phyloP scores from a whole-genome alignment of 2,888 invertebrate species.

The Criorhina ranunculi region DNA sequence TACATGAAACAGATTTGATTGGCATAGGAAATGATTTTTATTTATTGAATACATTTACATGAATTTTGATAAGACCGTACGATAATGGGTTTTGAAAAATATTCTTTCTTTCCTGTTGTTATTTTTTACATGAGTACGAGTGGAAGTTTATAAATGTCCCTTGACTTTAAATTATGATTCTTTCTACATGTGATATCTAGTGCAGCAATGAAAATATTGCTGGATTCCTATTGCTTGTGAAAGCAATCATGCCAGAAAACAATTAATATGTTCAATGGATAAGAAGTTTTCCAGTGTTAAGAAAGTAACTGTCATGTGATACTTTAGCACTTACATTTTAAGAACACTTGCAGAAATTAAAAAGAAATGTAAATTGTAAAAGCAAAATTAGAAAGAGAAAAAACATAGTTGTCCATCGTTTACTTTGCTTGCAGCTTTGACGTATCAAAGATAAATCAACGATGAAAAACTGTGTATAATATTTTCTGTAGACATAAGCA shows the following conservation, averaged over 20 bases:
- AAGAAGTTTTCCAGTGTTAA: background rate
- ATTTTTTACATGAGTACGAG: conserved; percentile 14
- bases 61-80: conserved; percentile 56
- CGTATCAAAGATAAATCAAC: background rate
- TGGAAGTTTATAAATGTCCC: conserved; percentile 5
- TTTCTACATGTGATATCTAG: conserved; percentile 30
- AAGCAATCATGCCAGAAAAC: background rate
- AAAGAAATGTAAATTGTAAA: no score
- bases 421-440: background rate
- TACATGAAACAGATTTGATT: conserved; percentile 67
- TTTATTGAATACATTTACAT: conserved; percentile 49
- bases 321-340: conserved; percentile 15
- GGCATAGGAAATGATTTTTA: conserved; percentile 51
- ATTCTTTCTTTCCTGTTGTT: conserved; percentile 10
- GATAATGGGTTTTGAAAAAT: conserved; percentile 53
- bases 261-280: background rate
- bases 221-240: conserved; percentile 20
- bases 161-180: conserved; percentile 26
- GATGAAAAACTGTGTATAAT: background rate
- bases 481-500: background rate
- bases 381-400: no score
- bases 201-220: conserved; percentile 24
- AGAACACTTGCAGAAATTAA: conserved; percentile 25
- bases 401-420: no score
- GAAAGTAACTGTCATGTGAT: conserved; percentile 25